A percentile compares a stretch with the other conserved stretches of the same genome.
These are phyloP conservation scores for Nomada ferruginata DNA, from an alignment of 2,888 invertebrate genomes.

Conservation along the genomic window DNA sequence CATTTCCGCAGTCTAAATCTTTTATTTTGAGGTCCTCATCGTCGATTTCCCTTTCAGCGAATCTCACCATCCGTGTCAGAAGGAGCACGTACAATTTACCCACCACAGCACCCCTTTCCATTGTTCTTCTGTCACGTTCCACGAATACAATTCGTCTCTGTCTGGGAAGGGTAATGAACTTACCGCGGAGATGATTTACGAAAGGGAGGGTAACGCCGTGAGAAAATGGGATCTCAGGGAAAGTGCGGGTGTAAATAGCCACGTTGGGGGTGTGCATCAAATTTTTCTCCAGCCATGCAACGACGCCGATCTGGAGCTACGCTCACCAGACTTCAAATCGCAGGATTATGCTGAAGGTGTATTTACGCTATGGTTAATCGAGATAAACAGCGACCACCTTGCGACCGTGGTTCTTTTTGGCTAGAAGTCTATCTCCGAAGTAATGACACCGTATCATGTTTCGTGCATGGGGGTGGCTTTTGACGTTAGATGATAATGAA, in stretches of 20 bases:
- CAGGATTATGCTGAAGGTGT: background rate
- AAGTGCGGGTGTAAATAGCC: slow-evolving; percentile 14
- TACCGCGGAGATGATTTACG: slow-evolving; percentile 37
- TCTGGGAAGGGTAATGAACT: slow-evolving; percentile 27
- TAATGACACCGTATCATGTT: background rate
- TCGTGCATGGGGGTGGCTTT: background rate
- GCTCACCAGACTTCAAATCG: background rate
- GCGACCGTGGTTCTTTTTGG: background rate
- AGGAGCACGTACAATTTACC: background rate
- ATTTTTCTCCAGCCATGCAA: slow-evolving; percentile 1
- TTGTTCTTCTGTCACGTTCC: slow-evolving; percentile 9
- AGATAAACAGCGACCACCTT: background rate
- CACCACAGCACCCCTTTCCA: background rate
- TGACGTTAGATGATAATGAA: background rate
- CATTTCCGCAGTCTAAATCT: background rate
- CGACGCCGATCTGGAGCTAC: background rate
- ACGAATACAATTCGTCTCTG: slow-evolving; percentile 12
- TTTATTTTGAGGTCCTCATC: background rate
- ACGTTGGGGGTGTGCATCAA: background rate
- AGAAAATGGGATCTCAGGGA: slow-evolving; percentile 1
- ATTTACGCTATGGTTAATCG: background rate
- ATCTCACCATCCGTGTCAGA: background rate
- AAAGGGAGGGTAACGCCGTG: background rate
- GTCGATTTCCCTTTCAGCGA: background rate
- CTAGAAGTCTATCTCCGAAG: background rate